Conservation (phyloP, 2,113 vertebrate genomes). For the Numida meleagris region DNA sequence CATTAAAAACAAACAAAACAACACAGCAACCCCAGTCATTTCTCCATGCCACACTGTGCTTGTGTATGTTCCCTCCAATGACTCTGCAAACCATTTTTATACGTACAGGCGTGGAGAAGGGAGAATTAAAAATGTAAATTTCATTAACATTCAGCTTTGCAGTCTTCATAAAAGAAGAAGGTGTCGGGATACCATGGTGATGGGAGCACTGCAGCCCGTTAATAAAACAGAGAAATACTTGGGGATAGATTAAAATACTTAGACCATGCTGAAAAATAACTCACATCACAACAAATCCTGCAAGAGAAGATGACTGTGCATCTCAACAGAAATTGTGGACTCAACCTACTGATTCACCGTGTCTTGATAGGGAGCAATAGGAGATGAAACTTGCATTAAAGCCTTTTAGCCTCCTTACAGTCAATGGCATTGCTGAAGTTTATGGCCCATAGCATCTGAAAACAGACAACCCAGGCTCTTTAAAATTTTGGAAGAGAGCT, state of each 20-base stretch:
- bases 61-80: neutral
- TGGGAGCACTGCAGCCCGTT: conserved; percentile 46
- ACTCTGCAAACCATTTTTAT: conserved; percentile 8
- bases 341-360: neutral
- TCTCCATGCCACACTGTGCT: neutral
- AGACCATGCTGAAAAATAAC: conserved; percentile 1
- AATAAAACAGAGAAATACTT: conserved; percentile 40
- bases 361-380: neutral
- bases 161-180: conserved; percentile 26
- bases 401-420: neutral
- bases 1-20: neutral
- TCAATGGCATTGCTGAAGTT: neutral
- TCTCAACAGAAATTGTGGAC: neutral
- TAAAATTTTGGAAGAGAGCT: neutral
- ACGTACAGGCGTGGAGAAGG: neutral
- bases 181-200: conserved; percentile 54
- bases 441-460: neutral
- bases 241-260: neutral
- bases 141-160: neutral
- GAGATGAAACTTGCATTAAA: neutral
- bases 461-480: neutral
- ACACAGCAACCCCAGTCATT: neutral
- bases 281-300: neutral
- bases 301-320: neutral
- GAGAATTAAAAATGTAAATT: conserved; percentile 66